These are phyloP conservation scores for Mamestra configurata DNA, from an alignment of 1,140 invertebrate species.

Conservation along the genomic window DNA sequence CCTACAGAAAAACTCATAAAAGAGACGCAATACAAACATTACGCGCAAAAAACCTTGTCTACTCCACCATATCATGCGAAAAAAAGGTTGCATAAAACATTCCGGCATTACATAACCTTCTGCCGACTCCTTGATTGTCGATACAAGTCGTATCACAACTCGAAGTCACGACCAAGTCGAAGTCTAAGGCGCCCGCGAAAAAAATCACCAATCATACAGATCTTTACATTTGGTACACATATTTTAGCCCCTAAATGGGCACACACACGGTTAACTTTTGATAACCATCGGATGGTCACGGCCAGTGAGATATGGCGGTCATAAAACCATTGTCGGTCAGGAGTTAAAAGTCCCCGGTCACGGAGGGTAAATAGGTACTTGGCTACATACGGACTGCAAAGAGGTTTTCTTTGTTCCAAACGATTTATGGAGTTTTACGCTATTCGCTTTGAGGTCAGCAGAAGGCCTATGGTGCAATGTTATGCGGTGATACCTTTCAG, in stretches of 20 bases:
- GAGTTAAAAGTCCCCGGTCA: conserved; percentile 51
- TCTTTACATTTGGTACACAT: conserved; percentile 53
- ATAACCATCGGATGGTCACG: conserved; percentile 51
- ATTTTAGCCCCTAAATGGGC: conserved; percentile 41
- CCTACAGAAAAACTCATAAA: conserved; percentile 24
- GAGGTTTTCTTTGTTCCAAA: conserved; percentile 39
- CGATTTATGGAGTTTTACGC: conserved; percentile 23
- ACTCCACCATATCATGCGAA: conserved; percentile 24
- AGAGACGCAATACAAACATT: conserved; percentile 25
- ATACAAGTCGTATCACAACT: conserved; percentile 40
- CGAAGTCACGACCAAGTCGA: conserved; percentile 23
- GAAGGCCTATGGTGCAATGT: background rate
- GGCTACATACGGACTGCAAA: conserved; percentile 32
- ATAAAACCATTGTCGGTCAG: conserved; percentile 53
- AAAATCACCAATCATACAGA: conserved; percentile 47
- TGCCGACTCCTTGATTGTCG: conserved; percentile 21
- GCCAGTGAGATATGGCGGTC: conserved; percentile 39
- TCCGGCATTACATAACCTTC: conserved; percentile 47
- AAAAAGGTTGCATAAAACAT: conserved; percentile 47
- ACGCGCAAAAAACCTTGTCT: conserved; percentile 34
- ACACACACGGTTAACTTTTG: conserved; percentile 38
- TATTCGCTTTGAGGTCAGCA: conserved; percentile 27
- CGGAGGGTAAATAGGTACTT: conserved; percentile 48
- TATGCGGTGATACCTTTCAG: background rate
- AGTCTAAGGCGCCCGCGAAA: conserved; percentile 47